Percentiles rank a stretch among this genome's conserved stretches.
Evolutionary conservation across 2,113 vertebrate species (phyloP).

Genomic region (Psittacula cyanocephala): DNA sequence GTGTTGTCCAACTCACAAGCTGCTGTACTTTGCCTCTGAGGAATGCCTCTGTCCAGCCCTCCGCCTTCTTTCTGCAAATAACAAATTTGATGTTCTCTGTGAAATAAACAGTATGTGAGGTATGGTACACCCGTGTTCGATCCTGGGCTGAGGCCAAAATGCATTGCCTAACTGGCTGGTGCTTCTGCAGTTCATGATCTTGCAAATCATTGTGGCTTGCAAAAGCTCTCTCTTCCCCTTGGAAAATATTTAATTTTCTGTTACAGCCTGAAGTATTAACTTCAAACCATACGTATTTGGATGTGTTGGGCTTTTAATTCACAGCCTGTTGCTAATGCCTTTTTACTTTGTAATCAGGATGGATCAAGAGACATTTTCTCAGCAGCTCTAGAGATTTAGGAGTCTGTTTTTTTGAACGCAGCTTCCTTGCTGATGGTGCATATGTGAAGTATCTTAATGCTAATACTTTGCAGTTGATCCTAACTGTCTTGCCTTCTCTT

Average conservation of each 20-base stretch:
- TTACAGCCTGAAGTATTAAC: neutral
- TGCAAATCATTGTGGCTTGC: neutral
- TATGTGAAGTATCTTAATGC: neutral
- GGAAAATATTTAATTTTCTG: neutral
- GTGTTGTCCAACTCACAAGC: neutral
- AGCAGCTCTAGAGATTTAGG: neutral
- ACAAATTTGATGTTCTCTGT: neutral
- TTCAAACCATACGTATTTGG: accelerated
- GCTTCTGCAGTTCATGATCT: neutral
- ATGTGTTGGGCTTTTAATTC: accelerated
- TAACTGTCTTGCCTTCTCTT: neutral
- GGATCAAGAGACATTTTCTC: neutral
- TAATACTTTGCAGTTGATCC: neutral
- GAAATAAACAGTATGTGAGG: neutral
- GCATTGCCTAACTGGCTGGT: neutral
- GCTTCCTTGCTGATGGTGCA: neutral
- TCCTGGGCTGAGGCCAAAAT: neutral
- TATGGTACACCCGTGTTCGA: accelerated
- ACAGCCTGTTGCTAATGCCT: neutral
- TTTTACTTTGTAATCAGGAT: neutral
- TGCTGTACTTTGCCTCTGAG: neutral
- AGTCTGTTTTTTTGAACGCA: neutral
- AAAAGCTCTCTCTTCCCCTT: neutral
- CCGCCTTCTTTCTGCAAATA: neutral
- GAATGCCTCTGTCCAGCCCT: neutral